phyloP scores from a whole-genome alignment of 2,888 invertebrate genomes.

The Rhodophaea formosa region DNA sequence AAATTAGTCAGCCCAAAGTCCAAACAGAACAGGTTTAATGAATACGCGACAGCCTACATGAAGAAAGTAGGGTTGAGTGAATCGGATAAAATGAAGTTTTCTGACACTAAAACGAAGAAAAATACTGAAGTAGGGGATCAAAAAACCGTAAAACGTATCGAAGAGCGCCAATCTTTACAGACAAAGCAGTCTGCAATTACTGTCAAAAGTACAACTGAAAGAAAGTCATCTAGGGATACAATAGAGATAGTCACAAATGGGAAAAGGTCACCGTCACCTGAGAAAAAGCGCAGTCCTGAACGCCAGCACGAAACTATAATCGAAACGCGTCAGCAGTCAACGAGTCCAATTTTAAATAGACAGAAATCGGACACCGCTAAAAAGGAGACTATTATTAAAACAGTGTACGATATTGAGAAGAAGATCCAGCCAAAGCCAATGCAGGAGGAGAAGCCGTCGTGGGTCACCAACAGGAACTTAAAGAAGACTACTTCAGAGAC shows the following conservation, averaged over 20 bases:
- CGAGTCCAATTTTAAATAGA: constrained; percentile 57
- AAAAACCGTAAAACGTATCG: constrained; percentile 36
- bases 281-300: constrained; percentile 45
- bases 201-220: constrained; percentile 44
- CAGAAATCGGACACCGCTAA: constrained; percentile 47
- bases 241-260: constrained; percentile 57
- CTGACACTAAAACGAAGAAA: constrained; percentile 48
- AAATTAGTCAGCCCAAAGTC: constrained; percentile 54
- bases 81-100: constrained; percentile 50
- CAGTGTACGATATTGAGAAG: constrained; percentile 54
- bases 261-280: constrained; percentile 60
- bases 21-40: constrained; percentile 66
- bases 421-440: constrained; percentile 54
- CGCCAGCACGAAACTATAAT: constrained; percentile 32
- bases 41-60: constrained; percentile 75
- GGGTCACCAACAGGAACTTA: constrained; percentile 82
- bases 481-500: constrained; percentile 75
- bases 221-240: constrained; percentile 55
- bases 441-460: constrained; percentile 81
- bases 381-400: constrained; percentile 60
- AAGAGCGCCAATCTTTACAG: constrained; percentile 42
- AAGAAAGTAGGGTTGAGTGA: constrained; percentile 70
- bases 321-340: constrained; percentile 50
- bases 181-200: constrained; percentile 40
- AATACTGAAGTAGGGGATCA: constrained; percentile 36